These are phyloP conservation scores for Homalodisca vitripennis DNA, from an alignment of 1,140 invertebrate genomes.

Conservation along the genomic window DNA sequence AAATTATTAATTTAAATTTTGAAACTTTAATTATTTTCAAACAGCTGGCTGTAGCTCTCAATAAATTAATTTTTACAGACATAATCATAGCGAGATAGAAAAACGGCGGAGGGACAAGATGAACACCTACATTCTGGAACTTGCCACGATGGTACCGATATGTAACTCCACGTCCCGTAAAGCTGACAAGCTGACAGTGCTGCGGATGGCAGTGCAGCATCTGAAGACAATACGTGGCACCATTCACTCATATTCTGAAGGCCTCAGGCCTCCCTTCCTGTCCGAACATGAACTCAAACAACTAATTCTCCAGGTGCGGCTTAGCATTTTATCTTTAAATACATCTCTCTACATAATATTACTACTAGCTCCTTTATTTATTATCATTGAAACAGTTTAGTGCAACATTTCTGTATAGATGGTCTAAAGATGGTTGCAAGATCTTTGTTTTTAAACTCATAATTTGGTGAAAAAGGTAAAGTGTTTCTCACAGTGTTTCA, in stretches of 20 bases:
- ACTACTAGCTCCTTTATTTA: too few relatives aligned
- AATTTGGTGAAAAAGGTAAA: too few relatives aligned
- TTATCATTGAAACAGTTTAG: too few relatives aligned
- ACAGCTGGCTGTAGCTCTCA: too few relatives aligned
- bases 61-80: too few relatives aligned
- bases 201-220: conserved; percentile 93
- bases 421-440: too few relatives aligned
- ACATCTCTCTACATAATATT: too few relatives aligned
- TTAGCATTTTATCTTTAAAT: too few relatives aligned
- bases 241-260: conserved; percentile 76
- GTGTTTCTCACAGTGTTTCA: too few relatives aligned
- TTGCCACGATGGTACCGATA: conserved; percentile 90
- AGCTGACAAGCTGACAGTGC: conserved; percentile 89
- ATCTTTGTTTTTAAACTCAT: too few relatives aligned
- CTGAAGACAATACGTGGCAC: conserved; percentile 77
- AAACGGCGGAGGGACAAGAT: conserved; percentile 93
- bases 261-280: conserved; percentile 83
- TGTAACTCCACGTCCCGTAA: conserved; percentile 91
- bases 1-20: neutral
- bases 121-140: conserved; percentile 92
- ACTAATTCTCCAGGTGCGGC: conserved; percentile 67
- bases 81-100: conserved; percentile 96
- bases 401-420: too few relatives aligned
- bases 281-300: conserved; percentile 87
- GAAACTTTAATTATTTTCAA: conserved; percentile 25